Conservation (phyloP, 1,140 invertebrate genomes). For the Drosophila mayri region DNA sequence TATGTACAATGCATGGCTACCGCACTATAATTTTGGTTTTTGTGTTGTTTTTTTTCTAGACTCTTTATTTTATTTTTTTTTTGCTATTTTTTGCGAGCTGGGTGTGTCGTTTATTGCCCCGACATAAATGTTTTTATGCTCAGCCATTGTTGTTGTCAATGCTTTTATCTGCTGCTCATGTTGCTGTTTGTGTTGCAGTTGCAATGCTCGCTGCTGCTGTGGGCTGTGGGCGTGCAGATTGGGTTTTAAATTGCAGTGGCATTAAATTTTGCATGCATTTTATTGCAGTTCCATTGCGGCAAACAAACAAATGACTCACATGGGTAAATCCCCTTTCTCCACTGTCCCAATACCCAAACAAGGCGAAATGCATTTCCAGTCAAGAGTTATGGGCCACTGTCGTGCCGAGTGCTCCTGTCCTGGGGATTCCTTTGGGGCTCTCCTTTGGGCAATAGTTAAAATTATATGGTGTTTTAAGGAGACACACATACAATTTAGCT, state of each 20-base stretch:
- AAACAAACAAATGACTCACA: slow-evolving; percentile 57
- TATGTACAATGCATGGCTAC: slow-evolving; percentile 58
- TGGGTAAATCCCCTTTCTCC: slow-evolving; percentile 8
- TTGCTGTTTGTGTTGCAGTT: slow-evolving; percentile 25
- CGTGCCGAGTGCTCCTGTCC: slow-evolving; percentile 20
- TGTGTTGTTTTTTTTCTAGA: slow-evolving; percentile 44
- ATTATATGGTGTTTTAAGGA: slow-evolving; percentile 13
- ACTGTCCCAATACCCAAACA: neutral
- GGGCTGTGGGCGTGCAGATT: slow-evolving; percentile 53
- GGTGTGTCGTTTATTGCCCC: slow-evolving; percentile 64
- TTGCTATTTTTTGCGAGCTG: slow-evolving; percentile 15
- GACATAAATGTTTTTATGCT: slow-evolving; percentile 64
- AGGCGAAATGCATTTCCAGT: slow-evolving; percentile 23
- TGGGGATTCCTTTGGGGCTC: neutral
- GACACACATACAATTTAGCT: slow-evolving; percentile 13
- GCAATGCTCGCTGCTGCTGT: slow-evolving; percentile 7
- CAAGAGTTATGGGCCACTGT: slow-evolving; percentile 36
- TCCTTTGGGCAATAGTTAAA: slow-evolving; percentile 21
- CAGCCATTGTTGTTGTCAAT: slow-evolving; percentile 23
- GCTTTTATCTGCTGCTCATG: slow-evolving; percentile 23
- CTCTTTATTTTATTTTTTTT: slow-evolving; percentile 10
- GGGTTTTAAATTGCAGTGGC: slow-evolving; percentile 59
- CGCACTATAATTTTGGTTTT: slow-evolving; percentile 60
- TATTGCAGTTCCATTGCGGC: slow-evolving; percentile 44
- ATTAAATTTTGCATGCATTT: slow-evolving; percentile 67